Conservation (phyloP, 1,140 invertebrate species). For the Chironomus striatipennis region DNA sequence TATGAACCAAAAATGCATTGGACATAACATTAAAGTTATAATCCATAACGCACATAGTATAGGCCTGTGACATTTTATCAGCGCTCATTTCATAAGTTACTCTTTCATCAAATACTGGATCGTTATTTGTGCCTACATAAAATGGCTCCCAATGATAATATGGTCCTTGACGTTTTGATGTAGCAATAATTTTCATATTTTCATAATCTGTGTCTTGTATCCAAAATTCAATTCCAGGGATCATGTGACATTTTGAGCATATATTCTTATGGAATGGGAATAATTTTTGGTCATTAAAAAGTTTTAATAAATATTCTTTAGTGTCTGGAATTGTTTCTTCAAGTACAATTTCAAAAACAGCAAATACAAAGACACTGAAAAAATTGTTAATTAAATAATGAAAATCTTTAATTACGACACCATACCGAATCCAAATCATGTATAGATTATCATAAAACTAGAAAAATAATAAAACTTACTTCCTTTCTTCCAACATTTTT, state of each 20-base stretch:
- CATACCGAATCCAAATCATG: too few relatives aligned
- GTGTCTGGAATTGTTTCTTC: slow-evolving; percentile 33
- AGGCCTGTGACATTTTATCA: slow-evolving; percentile 60
- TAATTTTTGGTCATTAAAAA: slow-evolving; percentile 40
- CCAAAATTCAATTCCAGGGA: slow-evolving; percentile 42
- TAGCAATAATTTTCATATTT: slow-evolving; percentile 31
- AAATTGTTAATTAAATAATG: too few relatives aligned
- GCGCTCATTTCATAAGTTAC: slow-evolving; percentile 51
- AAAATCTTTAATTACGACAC: too few relatives aligned
- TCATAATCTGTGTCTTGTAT: slow-evolving; percentile 29
- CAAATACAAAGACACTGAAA: slow-evolving; percentile 37
- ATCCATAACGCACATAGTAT: slow-evolving; percentile 67
- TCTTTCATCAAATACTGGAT: slow-evolving; percentile 51
- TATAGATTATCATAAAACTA: slow-evolving; percentile 1
- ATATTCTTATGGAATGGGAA: slow-evolving; percentile 47
- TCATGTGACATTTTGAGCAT: slow-evolving; percentile 45
- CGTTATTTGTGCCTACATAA: slow-evolving; percentile 50
- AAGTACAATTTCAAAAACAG: slow-evolving; percentile 44
- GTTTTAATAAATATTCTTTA: slow-evolving; percentile 39
- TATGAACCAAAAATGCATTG: slow-evolving; percentile 73
- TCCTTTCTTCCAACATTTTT: slow-evolving; percentile 1
- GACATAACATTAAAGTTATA: slow-evolving; percentile 78
- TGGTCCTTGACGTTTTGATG: slow-evolving; percentile 38
- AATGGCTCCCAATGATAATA: slow-evolving; percentile 50
- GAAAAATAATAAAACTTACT: slow-evolving; percentile 21